Percentiles rank a stretch among this genome's conserved stretches.
phyloP scores from a whole-genome alignment of 2,113 vertebrate genomes.

The Rhodinocichla rosea region DNA sequence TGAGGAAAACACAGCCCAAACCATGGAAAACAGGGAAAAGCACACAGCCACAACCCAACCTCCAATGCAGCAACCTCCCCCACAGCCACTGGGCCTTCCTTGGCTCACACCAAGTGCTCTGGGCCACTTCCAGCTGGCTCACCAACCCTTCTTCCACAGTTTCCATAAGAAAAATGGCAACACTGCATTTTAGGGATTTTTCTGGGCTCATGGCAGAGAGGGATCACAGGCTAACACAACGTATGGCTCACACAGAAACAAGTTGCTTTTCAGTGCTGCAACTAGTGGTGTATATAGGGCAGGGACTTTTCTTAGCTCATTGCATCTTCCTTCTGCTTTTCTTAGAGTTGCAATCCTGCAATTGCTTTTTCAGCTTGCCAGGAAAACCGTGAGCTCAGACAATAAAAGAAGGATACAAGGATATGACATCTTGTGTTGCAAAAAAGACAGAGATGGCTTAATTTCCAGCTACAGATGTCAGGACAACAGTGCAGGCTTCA shows the following conservation, averaged over 20 bases:
- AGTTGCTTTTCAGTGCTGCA: neutral
- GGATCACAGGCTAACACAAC: neutral
- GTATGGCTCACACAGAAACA: neutral
- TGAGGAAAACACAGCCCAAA: slow-evolving; percentile 36
- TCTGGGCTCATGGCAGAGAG: neutral
- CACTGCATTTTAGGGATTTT: neutral
- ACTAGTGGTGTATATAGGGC: slow-evolving; percentile 12
- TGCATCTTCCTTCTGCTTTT: slow-evolving; percentile 1
- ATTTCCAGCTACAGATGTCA: slow-evolving; percentile 45
- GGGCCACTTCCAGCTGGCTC: neutral
- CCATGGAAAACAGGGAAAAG: neutral
- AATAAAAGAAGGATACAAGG: neutral
- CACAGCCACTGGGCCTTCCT: neutral
- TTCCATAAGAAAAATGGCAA: neutral
- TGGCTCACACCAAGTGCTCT: neutral
- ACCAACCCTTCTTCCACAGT: neutral
- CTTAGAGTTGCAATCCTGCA: slow-evolving; percentile 18
- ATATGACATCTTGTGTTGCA: neutral
- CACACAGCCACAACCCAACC: neutral
- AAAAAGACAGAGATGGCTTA: slow-evolving; percentile 34
- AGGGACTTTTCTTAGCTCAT: neutral
- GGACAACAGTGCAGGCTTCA: slow-evolving; percentile 12
- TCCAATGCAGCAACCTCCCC: neutral
- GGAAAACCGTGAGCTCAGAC: slow-evolving; percentile 14
- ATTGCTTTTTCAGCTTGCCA: slow-evolving; percentile 31